These are phyloP conservation scores for Luperina nickerlii DNA, from an alignment of 2,888 invertebrate genomes.

Conservation along the genomic window DNA sequence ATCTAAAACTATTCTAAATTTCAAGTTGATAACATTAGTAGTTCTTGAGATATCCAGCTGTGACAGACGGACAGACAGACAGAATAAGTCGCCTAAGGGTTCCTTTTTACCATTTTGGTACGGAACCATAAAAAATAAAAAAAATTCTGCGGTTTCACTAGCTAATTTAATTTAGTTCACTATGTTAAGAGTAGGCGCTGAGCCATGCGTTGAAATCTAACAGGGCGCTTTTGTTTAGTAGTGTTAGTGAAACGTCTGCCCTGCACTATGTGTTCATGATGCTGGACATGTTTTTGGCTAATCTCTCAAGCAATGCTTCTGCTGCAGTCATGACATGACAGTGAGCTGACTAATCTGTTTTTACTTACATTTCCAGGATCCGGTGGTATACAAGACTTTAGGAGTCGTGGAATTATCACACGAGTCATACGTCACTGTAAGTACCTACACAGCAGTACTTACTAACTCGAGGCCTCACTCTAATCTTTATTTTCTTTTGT, in stretches of 20 bases:
- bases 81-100: too few species aligned
- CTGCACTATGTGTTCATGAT: background rate
- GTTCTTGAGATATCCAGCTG: too few species aligned
- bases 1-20: too few species aligned
- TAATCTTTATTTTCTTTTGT: background rate
- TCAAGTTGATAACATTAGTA: too few species aligned
- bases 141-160: background rate
- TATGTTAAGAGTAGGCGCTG: background rate
- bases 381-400: constrained; percentile 45
- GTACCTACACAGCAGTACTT: background rate
- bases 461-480: background rate
- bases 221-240: background rate
- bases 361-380: constrained; percentile 22
- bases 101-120: too few species aligned
- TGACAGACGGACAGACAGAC: too few species aligned
- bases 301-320: background rate
- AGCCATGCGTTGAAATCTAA: background rate
- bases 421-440: constrained; percentile 38
- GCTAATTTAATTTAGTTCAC: background rate
- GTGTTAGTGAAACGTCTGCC: background rate
- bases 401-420: constrained; percentile 47
- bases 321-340: background rate
- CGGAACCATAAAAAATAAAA: too few species aligned
- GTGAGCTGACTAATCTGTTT: background rate
- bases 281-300: background rate